Base-by-base conservation (phyloP, 1,140 invertebrate genomes). In the Psix sp. region DNA sequence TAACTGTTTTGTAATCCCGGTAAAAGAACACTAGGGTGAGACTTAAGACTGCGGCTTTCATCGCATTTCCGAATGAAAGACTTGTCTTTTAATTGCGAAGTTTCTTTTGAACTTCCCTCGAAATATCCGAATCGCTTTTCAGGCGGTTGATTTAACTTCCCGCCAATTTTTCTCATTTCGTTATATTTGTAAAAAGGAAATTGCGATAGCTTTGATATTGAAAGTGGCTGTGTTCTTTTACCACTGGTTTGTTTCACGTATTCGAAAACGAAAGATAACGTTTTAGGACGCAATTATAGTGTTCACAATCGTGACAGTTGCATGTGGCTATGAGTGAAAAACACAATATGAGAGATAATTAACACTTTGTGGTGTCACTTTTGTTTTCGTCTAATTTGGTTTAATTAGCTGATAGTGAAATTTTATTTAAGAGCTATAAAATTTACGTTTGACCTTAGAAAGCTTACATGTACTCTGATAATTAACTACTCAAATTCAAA, bases 311-410 rank as follows among this genome's bases (percentile, higher is more conserved):
- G 52, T 49, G 63, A 57, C 45, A 42, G 18, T 9, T 33, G 42
- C 43, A 13, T 35, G 43, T 56, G 40, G 43, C 45, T 49, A 18
- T 29, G 48, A 13, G 51, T 66, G 43, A 26, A 48, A 56, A 42
- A 57, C 51, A 65, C 42, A 67, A 51, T 67, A 35, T 20, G 18
- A 35, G 21, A 7, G 13, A 15, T 18, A 67, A 57, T 67, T 67
- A 57, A 39, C n/a, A 16, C 16, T 24, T 35, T 10, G 15, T 35
- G 15, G 71, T 65, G 77, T 78, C 74, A 83, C 80, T 84, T 77
- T 80, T 80, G 74, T 83, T 84, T 84, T 84, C 80, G 81, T 81
- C 62, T 46, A 13, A 26, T 9, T 40, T 43, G 67, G 54, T 46
- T 57, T 49, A 46, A 77, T 81, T 24, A 24, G n/a, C n/a, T n/a